These are phyloP conservation scores for Drosophila colorata DNA, from an alignment of 2,888 invertebrate species.

Conservation along the genomic window DNA sequence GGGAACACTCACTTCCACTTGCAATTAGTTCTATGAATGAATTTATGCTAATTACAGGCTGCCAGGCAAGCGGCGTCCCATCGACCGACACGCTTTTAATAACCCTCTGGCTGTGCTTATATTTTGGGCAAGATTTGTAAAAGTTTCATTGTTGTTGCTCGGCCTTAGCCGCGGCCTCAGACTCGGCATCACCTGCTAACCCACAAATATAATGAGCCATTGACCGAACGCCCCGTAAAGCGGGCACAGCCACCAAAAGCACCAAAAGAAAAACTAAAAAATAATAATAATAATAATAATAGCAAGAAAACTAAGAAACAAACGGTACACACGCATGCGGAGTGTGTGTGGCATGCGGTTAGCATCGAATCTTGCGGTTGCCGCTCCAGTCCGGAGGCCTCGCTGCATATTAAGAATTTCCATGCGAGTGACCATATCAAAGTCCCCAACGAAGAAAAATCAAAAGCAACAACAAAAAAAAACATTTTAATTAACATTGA, in stretches of 20 bases:
- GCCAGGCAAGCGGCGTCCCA: constrained; percentile 41
- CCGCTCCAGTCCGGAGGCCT: constrained; percentile 27
- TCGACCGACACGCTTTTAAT: constrained; percentile 77
- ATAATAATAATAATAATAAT: constrained; percentile 13
- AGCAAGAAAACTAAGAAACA: constrained; percentile 23
- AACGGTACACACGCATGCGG: constrained; percentile 61
- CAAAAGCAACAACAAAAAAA: constrained; percentile 15
- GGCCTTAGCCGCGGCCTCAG: constrained; percentile 15
- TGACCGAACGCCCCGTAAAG: constrained; percentile 55
- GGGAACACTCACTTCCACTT: constrained; percentile 72
- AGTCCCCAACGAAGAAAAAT: constrained; percentile 22
- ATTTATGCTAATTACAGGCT: constrained; percentile 77
- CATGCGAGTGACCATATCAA: constrained; percentile 66
- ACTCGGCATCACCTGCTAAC: constrained; percentile 77
- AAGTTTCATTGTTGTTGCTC: constrained; percentile 50
- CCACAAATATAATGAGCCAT: constrained; percentile 81
- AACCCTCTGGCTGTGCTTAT: constrained; percentile 43
- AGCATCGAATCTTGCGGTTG: constrained; percentile 56
- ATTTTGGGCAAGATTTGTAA: constrained; percentile 50
- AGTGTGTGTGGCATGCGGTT: constrained; percentile 74
- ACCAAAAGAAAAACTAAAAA: constrained; percentile 17
- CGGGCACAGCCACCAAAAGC: constrained; percentile 36
- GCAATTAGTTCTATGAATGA: constrained; percentile 78
- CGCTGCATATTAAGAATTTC: constrained; percentile 56
- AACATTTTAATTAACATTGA: constrained; percentile 74